Evolutionary conservation across 2,113 vertebrate genomes (phyloP), one percentile per base, ranked within the genome.

Genomic region (Gasterosteus aculeatus): DNA sequence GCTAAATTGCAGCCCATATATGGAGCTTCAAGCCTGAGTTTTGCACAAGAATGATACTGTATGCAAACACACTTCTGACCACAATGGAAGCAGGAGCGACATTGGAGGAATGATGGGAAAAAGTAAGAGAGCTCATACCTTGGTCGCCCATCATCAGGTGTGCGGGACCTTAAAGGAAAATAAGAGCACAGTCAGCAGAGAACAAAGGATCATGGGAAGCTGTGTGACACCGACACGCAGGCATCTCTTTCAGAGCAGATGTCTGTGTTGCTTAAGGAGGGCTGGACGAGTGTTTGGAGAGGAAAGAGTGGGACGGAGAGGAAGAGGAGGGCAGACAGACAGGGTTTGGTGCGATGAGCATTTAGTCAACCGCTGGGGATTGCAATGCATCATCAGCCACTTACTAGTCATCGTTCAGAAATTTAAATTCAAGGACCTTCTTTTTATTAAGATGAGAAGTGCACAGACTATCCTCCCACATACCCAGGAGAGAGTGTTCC

Each of bases 91-190:
- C 64, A 71, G 70, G 78, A 69, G 78, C 80, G 72, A 85, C 63
- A 82, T 70, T 81, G 80, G 72, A 89, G 79, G 80, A 56, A 83
- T 71, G 64, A 67, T 19, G 33, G 96, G 96, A 95, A 95, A 95
- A 85, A 96, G 94, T 95, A 98, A 94, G 94, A 95, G 94, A 96
- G 94, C 94, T 94, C 97, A 96, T 99, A 99, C 98, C 98, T 99
- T 98, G 97, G 96, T 99, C 97, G 96, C 97, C 97, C 97, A 99
- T 98, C 98, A 98, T 99, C 97, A 99, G 95, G 97, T 99, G 97
- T 94, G 97, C 97, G 95, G 97, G 96, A 98, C 97, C 98, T 98
- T 98, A 95, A 98, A 98, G 96, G 97, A 94, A 97, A 98, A 98
- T 95, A 97, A 98, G 96, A 98, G 96, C 95, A 98, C 92, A 98